Evolutionary conservation across 2,888 invertebrate species (phyloP).

Genomic region (Chrysotoxum bicinctum): DNA sequence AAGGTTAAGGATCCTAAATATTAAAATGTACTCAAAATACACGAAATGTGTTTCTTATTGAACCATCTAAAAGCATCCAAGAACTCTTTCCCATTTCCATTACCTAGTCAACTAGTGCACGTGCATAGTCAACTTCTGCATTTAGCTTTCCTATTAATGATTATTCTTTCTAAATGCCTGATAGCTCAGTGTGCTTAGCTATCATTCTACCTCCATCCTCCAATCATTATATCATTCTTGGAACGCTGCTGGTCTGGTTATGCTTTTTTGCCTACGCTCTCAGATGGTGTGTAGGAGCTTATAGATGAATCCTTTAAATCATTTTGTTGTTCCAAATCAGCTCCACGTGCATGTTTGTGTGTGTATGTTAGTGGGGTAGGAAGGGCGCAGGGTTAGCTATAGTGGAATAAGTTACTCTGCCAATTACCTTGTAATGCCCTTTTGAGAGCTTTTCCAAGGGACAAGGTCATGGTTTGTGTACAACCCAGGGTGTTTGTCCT

Average conservation of each 20-base stretch:
- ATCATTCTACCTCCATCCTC: not conserved
- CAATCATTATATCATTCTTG: not conserved
- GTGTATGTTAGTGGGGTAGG: not conserved
- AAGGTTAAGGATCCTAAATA: too few relatives aligned
- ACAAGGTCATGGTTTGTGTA: conserved; percentile 70
- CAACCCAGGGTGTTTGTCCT: conserved; percentile 32
- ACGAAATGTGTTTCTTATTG: not conserved
- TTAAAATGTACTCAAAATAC: too few relatives aligned
- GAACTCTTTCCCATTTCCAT: not conserved
- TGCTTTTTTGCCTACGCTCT: not conserved
- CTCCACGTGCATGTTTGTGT: conserved; percentile 43
- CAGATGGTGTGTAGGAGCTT: conserved; percentile 23
- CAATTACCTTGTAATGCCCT: conserved; percentile 66
- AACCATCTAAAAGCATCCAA: not conserved
- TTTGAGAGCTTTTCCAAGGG: conserved; percentile 63
- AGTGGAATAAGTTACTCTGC: conserved; percentile 8
- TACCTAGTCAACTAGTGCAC: too few relatives aligned
- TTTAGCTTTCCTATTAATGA: not conserved
- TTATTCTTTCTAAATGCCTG: conserved; percentile 11
- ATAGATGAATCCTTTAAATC: conserved; percentile 61
- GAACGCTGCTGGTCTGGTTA: not conserved
- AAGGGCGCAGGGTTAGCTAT: not conserved
- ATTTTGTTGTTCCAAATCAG: conserved; percentile 56
- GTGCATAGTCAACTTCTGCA: conserved; percentile 37
- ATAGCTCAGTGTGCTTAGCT: not conserved